Conservation (phyloP, 2,797 vertebrate genomes). For the Urocyon cinereoargenteus region DNA sequence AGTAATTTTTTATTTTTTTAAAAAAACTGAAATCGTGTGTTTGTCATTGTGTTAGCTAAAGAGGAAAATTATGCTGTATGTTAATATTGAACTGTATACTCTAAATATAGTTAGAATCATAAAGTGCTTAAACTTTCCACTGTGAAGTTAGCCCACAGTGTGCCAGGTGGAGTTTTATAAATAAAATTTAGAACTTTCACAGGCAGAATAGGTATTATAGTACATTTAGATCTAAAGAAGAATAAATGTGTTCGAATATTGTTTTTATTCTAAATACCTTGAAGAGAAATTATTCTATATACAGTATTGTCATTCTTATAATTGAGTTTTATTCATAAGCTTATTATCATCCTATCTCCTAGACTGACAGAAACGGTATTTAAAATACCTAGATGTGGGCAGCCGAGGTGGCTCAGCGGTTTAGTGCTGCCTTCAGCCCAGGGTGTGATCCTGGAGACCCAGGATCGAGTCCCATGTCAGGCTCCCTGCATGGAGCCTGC, state of each 20-base stretch:
- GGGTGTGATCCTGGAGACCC: no score
- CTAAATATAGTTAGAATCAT: slow-evolving; percentile 60
- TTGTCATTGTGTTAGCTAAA: slow-evolving; percentile 68
- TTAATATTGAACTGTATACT: slow-evolving; percentile 65
- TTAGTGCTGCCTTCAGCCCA: no score
- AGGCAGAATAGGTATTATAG: background rate
- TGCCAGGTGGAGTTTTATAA: slow-evolving; percentile 48
- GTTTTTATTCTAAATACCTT: slow-evolving; percentile 38
- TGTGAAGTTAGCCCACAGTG: slow-evolving; percentile 8
- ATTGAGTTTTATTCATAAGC: slow-evolving; percentile 19
- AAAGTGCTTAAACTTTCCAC: slow-evolving; percentile 30
- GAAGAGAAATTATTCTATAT: slow-evolving; percentile 45
- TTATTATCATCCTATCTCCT: background rate
- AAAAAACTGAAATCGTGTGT: slow-evolving; percentile 48
- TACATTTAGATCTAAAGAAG: slow-evolving; percentile 10
- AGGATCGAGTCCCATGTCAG: no score
- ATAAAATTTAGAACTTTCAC: slow-evolving; percentile 49
- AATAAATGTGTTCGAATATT: background rate
- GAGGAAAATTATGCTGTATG: slow-evolving; percentile 60
- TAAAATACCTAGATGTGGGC: background rate
- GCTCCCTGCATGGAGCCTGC: no score
- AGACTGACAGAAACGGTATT: background rate
- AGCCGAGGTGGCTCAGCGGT: no score
- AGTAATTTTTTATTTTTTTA: slow-evolving; percentile 60
- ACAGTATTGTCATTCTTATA: background rate